Evolutionary conservation across 2,888 invertebrate genomes (phyloP).

Genomic region (Sarcophaga carnaria): DNA sequence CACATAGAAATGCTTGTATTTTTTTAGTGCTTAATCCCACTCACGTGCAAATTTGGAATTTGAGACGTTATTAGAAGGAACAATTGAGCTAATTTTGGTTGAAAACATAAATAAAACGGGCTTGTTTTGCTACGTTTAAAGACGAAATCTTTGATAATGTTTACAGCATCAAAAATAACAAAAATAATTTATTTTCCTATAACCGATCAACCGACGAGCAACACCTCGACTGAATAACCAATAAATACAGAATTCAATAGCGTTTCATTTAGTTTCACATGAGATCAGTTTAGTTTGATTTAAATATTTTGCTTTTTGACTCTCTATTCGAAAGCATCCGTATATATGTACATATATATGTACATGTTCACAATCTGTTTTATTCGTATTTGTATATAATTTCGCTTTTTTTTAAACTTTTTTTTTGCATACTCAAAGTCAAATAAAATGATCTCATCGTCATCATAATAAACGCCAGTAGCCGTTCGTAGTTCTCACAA

Average conservation of each 20-base stretch:
- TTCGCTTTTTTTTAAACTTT: conserved; percentile 59
- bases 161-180: conserved; percentile 35
- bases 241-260: conserved; percentile 55
- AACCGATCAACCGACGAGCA: conserved; percentile 22
- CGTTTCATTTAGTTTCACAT: conserved; percentile 3
- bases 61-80: conserved; percentile 30
- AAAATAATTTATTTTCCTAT: conserved; percentile 18
- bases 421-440: conserved; percentile 72
- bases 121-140: conserved; percentile 3
- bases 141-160: neutral
- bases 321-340: conserved; percentile 37
- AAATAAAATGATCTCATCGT: conserved; percentile 77
- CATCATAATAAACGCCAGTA: conserved; percentile 61
- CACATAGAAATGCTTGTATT: neutral
- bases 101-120: conserved; percentile 39
- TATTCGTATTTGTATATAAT: conserved; percentile 43
- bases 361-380: conserved; percentile 37
- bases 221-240: conserved; percentile 39
- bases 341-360: neutral
- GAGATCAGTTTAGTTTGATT: conserved; percentile 53
- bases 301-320: conserved; percentile 2
- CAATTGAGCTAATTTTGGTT: neutral
- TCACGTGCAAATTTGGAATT: conserved; percentile 63
- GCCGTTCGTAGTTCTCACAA: conserved; percentile 36
- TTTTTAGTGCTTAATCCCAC: conserved; percentile 28